These are phyloP conservation scores for Araneus ventricosus DNA, from an alignment of 1,140 invertebrate genomes.

Conservation along the genomic window DNA sequence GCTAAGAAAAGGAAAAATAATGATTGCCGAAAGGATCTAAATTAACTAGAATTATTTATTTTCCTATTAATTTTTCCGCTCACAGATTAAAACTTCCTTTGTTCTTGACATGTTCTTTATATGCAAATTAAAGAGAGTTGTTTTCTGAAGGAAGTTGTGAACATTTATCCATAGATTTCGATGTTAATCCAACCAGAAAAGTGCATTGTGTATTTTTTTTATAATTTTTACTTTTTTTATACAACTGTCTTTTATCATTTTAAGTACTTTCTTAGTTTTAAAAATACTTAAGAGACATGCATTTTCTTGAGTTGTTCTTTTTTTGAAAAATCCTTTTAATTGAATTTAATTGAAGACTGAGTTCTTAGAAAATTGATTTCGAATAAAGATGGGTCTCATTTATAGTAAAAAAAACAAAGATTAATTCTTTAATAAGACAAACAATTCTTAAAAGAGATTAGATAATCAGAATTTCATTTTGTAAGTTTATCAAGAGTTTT, in stretches of 20 bases:
- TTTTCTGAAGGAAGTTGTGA: background rate
- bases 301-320: background rate
- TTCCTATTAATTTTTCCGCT: slow-evolving; percentile 15
- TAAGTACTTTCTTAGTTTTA: background rate
- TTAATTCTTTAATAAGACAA: too few species aligned
- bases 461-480: too few species aligned
- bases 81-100: background rate
- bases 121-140: slow-evolving; percentile 27
- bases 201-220: background rate
- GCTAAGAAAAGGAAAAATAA: background rate
- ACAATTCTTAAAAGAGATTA: too few species aligned
- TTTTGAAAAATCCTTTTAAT: background rate
- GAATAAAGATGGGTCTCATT: too few species aligned
- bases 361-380: too few species aligned
- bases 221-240: background rate
- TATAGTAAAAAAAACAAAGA: too few species aligned
- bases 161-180: background rate
- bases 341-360: background rate
- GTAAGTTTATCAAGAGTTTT: too few species aligned
- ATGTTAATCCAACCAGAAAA: slow-evolving; percentile 13
- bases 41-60: background rate
- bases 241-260: background rate
- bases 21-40: background rate
- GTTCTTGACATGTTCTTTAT: slow-evolving; percentile 33
- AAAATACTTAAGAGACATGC: background rate